A percentile compares a stretch with the other conserved stretches of the same genome.
These are phyloP conservation scores for Margarornis squamiger DNA, from an alignment of 2,797 vertebrate genomes.

Conservation along the genomic window DNA sequence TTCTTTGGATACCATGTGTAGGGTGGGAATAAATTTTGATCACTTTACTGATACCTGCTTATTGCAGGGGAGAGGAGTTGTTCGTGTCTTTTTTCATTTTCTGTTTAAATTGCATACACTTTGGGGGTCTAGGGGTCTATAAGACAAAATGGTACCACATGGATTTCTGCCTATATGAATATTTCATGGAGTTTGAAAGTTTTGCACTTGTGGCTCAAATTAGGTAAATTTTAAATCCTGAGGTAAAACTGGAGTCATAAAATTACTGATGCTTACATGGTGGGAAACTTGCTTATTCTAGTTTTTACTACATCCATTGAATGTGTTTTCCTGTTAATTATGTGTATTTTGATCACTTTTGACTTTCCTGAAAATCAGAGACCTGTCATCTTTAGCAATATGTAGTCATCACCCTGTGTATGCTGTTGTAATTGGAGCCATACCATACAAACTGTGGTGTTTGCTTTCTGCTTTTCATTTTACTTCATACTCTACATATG, in stretches of 20 bases:
- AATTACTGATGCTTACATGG: neutral
- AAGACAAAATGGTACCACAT: neutral
- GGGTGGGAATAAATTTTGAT: conserved; percentile 40
- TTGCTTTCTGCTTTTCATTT: neutral
- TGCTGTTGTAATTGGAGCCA: accelerated
- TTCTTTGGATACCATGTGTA: neutral
- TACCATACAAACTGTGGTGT: neutral
- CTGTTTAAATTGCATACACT: neutral
- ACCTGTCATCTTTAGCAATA: neutral
- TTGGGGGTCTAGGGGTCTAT: neutral
- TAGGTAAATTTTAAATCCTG: neutral
- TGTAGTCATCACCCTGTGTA: neutral
- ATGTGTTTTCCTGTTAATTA: neutral
- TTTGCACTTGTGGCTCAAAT: neutral
- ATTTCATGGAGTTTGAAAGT: neutral
- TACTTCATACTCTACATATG: neutral
- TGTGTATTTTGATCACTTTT: neutral
- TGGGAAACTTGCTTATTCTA: neutral
- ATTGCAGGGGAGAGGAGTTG: neutral
- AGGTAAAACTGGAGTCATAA: neutral
- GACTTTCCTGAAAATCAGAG: neutral
- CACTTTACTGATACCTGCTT: neutral
- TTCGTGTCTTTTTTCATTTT: neutral
- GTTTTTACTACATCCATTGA: neutral
- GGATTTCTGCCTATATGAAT: neutral